A percentile compares a stretch with the other conserved stretches of the same genome.
Evolutionary conservation across 2,888 invertebrate species (phyloP).

Genomic region (Diachrysia chrysitis): DNA sequence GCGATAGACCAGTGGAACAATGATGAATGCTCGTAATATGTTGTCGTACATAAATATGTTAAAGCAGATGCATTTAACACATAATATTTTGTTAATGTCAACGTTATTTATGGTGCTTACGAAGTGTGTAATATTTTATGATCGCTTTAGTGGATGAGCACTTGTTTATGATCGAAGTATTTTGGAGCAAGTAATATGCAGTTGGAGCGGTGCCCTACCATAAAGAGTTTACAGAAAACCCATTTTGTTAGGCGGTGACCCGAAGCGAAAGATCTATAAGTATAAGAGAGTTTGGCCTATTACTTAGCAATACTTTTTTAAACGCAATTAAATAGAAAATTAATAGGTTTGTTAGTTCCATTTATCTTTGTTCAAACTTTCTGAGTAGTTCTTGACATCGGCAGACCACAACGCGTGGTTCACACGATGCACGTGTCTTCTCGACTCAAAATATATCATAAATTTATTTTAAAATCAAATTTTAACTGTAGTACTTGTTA

Average conservation of each 20-base stretch:
- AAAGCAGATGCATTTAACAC: background rate
- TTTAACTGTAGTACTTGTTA: no score
- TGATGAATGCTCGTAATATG: background rate
- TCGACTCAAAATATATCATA: background rate
- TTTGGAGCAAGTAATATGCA: constrained; percentile 47
- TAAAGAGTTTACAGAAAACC: background rate
- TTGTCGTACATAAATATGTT: background rate
- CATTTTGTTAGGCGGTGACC: background rate
- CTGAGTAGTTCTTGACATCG: no score
- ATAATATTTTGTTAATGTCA: constrained; percentile 21
- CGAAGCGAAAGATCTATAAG: no score
- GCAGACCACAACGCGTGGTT: no score
- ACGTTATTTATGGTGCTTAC: constrained; percentile 29
- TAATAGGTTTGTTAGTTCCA: no score
- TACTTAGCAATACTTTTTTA: no score
- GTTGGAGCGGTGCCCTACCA: constrained; percentile 48
- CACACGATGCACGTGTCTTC: background rate
- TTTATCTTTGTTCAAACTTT: no score
- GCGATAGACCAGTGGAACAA: background rate
- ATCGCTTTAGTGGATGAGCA: constrained; percentile 34
- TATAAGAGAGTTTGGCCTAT: no score
- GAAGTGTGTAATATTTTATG: constrained; percentile 35
- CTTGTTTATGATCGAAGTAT: constrained; percentile 31
- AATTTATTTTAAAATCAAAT: background rate
- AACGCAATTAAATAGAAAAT: no score